Percentiles rank a stretch among this genome's conserved stretches.
phyloP scores from a whole-genome alignment of 2,113 vertebrate genomes.

The Melanostigma gelatinosum region DNA sequence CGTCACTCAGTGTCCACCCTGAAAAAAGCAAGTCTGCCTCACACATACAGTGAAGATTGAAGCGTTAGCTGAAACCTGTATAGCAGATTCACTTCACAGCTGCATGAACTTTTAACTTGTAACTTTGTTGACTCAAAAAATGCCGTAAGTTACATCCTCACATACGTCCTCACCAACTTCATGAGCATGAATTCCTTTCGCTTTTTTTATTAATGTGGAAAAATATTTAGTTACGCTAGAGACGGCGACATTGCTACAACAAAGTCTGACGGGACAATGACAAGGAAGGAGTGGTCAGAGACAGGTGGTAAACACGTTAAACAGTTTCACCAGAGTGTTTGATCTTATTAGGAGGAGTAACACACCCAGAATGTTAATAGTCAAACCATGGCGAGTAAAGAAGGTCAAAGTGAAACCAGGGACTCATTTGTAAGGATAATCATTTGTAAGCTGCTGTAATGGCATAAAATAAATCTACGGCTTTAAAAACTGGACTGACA shows the following conservation, averaged over 20 bases:
- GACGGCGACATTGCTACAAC: not conserved
- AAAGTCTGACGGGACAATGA: not conserved
- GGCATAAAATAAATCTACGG: not conserved
- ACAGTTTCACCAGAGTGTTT: not conserved
- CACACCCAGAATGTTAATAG: not conserved
- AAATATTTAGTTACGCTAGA: not conserved
- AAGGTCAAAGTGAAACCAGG: not conserved
- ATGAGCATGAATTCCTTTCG: not conserved
- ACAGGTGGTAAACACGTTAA: not conserved
- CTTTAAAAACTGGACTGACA: not conserved
- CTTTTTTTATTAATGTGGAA: not conserved
- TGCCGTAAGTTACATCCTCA: not conserved
- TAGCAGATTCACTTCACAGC: not conserved
- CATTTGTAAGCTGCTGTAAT: not conserved
- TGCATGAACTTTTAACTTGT: not conserved
- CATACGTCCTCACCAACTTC: not conserved
- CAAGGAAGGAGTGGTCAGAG: not conserved
- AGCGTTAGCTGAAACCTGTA: not conserved
- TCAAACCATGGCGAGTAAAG: not conserved
- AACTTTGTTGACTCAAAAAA: not conserved
- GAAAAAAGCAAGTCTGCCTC: conserved; percentile 2
- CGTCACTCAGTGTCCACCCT: not conserved
- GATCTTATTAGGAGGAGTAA: not conserved
- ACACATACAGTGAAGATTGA: not conserved
- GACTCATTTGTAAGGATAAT: not conserved